Evolutionary conservation across 2,113 vertebrate species (phyloP), one percentile per base, ranked within the genome.

Genomic region (Phalacrocorax aristotelis): DNA sequence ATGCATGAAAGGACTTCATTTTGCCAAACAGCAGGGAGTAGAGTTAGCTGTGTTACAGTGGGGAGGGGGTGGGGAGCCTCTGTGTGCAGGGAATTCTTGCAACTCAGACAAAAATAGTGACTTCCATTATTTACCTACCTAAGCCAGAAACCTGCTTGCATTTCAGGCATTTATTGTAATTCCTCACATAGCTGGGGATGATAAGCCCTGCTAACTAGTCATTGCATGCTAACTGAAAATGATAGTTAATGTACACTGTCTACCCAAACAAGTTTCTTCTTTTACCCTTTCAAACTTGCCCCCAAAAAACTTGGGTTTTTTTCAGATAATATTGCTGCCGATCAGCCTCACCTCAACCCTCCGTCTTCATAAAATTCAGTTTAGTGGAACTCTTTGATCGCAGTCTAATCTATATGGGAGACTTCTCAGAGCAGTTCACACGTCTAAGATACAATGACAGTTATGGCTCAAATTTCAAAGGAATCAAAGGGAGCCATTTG

Each of bases 141-240:
- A 87, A 94, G 91, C 88, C 84, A 84, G 93, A 97, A 95, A 91
- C 84, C 66, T 97, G 92, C 92, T 94, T 97, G 80, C 90, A 95
- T 97, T 97, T 97, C 90, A 95, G 89, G 90, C 97, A 96, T 97
- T 97, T 91, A 79, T 95, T 97, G 89, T 94, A 95, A 97, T 96
- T 97, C 94, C 65, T 97, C 62, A 66, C 91, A 96, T 94, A 93
- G 96, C 93, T 96, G 79, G 83, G 82, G 83, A 90, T 97, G 94
- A 97, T 96, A 97, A 98, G 93, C 91, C 83, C 93, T 4, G n/a
- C 82, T 95, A 96, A 95, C 96, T 83, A 96, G 96, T 96, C 89
- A 48, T 94, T 95, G 94, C 68, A 89, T 86, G 89, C 95, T 96
- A 93, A 65, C 90, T 95, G 95, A 95, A 96, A 97, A 90, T 89